A percentile compares a stretch with the other conserved stretches of the same genome.
Evolutionary conservation across 2,888 invertebrate genomes (phyloP).

Genomic region (Aproaerema taeniolella): DNA sequence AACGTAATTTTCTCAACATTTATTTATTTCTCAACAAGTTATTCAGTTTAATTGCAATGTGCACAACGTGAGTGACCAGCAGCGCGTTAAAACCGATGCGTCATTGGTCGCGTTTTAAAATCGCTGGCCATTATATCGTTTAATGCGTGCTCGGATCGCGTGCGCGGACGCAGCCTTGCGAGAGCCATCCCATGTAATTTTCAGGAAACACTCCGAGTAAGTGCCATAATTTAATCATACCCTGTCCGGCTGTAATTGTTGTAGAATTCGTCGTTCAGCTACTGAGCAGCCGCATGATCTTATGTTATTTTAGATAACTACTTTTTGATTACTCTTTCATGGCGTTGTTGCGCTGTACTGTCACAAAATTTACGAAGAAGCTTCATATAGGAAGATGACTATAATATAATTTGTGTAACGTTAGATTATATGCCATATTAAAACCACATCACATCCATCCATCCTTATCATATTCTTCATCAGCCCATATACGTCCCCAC

Average conservation of each 20-base stretch:
- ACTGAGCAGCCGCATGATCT: constrained; percentile 50
- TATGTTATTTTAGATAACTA: constrained; percentile 39
- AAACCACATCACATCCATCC: too few species aligned
- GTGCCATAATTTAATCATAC: constrained; percentile 75
- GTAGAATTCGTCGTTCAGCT: constrained; percentile 62
- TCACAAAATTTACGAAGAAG: too few species aligned
- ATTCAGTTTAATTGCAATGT: constrained; percentile 40
- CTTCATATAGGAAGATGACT: too few species aligned
- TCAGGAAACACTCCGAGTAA: constrained; percentile 72
- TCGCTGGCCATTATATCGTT: constrained; percentile 47
- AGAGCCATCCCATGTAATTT: constrained; percentile 74
- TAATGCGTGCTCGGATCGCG: constrained; percentile 72
- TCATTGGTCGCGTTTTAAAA: constrained; percentile 68
- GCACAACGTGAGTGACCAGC: constrained; percentile 48
- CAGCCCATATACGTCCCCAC: too few species aligned
- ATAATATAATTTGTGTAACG: too few species aligned
- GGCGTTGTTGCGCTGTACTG: too few species aligned
- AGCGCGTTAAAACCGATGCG: constrained; percentile 68
- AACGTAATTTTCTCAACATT: constrained; percentile 28
- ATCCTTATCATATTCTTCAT: too few species aligned
- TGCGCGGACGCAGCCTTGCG: constrained; percentile 65
- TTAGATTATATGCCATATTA: too few species aligned
- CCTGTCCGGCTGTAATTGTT: constrained; percentile 68
- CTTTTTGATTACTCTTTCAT: constrained; percentile 26
- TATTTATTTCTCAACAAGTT: too few species aligned